These are phyloP conservation scores for Natrix natrix DNA, from an alignment of 2,797 vertebrate genomes.

Conservation along the genomic window DNA sequence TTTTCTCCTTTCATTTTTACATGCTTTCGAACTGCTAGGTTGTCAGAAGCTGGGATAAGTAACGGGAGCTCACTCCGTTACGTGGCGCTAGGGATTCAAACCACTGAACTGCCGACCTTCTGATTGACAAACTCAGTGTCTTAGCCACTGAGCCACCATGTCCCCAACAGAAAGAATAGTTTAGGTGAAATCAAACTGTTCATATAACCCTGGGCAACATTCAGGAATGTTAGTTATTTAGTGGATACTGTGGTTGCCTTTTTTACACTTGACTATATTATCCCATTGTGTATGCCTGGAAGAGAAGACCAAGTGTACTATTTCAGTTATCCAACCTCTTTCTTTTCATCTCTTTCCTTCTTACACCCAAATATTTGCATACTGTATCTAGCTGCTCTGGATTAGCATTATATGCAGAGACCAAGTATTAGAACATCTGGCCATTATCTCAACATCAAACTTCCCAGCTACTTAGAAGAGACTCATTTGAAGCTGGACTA, in stretches of 20 bases:
- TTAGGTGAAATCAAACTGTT: not conserved
- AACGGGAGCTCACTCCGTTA: too few species aligned
- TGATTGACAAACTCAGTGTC: too few species aligned
- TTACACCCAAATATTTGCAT: not conserved
- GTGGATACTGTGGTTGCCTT: not conserved
- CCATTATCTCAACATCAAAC: constrained; percentile 49
- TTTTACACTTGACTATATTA: not conserved
- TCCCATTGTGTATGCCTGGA: not conserved
- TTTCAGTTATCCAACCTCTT: not conserved
- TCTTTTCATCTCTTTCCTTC: not conserved
- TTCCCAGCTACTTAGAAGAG: constrained; percentile 36
- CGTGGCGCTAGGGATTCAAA: too few species aligned
- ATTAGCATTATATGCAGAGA: not conserved
- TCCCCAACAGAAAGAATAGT: too few species aligned
- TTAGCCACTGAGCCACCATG: too few species aligned
- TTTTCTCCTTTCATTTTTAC: too few species aligned
- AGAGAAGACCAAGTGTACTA: not conserved
- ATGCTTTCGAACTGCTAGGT: too few species aligned
- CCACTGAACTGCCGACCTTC: too few species aligned
- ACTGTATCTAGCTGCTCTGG: not conserved
- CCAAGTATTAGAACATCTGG: constrained; percentile 8
- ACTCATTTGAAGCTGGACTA: constrained; percentile 7
- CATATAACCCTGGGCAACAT: not conserved
- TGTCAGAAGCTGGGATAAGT: too few species aligned
- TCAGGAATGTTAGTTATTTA: not conserved